Conservation (phyloP, 1,140 invertebrate species). For the Anastatus disparis region DNA sequence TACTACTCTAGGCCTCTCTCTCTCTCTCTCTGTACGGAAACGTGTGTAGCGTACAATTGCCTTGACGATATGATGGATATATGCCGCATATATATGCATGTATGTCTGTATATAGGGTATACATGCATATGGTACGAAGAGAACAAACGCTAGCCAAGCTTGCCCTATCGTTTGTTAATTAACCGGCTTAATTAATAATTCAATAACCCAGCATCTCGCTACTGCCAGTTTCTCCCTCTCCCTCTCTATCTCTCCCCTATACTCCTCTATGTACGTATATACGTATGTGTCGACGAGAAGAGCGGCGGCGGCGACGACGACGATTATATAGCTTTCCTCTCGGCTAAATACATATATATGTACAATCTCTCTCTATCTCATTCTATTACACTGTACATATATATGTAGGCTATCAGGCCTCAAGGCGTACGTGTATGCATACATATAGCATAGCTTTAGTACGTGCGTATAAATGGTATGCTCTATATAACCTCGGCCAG, state of each 20-base stretch:
- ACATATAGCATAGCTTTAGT: too few relatives aligned
- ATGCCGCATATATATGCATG: neutral
- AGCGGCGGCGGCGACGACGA: neutral
- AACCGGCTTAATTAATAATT: constrained; percentile 59
- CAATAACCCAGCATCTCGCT: constrained; percentile 51
- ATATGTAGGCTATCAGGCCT: too few relatives aligned
- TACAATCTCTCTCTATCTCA: too few relatives aligned
- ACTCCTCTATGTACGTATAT: too few relatives aligned
- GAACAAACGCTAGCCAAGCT: constrained; percentile 2
- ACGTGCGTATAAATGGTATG: too few relatives aligned
- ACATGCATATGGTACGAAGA: neutral
- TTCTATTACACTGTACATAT: too few relatives aligned
- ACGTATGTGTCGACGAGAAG: neutral
- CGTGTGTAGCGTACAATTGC: neutral
- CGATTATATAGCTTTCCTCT: neutral
- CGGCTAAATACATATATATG: neutral
- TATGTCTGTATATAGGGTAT: constrained; percentile 8
- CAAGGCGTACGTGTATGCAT: neutral
- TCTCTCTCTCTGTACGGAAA: neutral
- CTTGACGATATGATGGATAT: neutral
- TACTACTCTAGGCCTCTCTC: neutral
- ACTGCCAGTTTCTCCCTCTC: neutral
- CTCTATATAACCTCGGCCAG: too few relatives aligned
- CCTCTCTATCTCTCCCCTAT: neutral
- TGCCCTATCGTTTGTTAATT: constrained; percentile 56